Conservation (phyloP, 2,888 invertebrate species). For the Periphyllus acericola region DNA sequence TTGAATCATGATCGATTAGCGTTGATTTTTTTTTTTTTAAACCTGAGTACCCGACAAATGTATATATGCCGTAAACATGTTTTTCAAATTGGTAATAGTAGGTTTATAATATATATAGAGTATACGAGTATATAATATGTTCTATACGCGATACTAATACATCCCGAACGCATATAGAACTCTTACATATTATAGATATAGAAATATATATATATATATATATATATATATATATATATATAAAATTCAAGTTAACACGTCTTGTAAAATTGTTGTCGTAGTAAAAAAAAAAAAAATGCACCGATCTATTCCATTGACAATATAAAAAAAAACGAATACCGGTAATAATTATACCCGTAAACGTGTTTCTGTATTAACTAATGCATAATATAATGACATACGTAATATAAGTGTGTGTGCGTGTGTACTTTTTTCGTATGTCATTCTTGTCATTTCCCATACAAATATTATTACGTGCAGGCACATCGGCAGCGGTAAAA, state of each 20-base stretch:
- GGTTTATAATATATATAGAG: background rate
- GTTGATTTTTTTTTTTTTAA: conserved; percentile 27
- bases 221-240: background rate
- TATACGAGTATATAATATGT: background rate
- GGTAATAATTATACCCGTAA: background rate
- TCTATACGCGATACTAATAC: background rate
- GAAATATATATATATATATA: too few relatives aligned
- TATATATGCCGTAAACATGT: conserved; percentile 5
- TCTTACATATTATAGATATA: too few relatives aligned
- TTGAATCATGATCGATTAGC: conserved; percentile 52
- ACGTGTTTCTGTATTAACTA: background rate
- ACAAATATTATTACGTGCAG: conserved; percentile 27
- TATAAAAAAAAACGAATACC: conserved; percentile 2
- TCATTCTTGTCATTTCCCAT: conserved; percentile 25
- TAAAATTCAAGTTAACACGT: background rate
- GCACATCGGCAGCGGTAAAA: background rate
- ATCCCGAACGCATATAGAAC: background rate
- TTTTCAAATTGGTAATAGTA: conserved; percentile 40
- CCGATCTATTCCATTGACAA: background rate
- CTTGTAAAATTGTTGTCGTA: background rate
- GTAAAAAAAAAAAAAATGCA: background rate
- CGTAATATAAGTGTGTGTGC: background rate
- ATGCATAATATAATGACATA: background rate
- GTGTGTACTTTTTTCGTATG: background rate
- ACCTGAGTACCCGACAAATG: background rate